Evolutionary conservation across 2,888 invertebrate species (phyloP).

Genomic region (Eupithecia subumbrata): DNA sequence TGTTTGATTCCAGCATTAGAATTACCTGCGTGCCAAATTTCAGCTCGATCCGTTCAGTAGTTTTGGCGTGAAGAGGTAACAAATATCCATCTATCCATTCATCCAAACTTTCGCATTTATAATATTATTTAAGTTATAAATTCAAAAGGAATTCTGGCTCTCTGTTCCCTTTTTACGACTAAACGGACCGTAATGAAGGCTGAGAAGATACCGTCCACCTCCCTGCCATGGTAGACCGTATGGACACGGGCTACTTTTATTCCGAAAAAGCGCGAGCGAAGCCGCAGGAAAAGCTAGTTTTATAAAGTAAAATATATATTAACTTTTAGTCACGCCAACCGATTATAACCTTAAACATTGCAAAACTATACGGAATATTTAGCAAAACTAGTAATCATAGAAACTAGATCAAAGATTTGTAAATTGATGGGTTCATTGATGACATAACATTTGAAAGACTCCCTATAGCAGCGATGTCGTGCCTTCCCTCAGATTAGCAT

Average conservation of each 20-base stretch:
- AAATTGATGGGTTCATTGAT: constrained; percentile 49
- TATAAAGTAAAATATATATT: neutral
- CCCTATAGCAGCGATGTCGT: constrained; percentile 60
- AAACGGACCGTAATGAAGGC: too few species aligned
- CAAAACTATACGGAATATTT: constrained; percentile 26
- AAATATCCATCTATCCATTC: too few species aligned
- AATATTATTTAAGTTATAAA: too few species aligned
- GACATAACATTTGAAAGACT: constrained; percentile 50
- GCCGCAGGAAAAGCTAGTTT: neutral
- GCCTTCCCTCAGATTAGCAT: constrained; percentile 73
- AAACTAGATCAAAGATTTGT: constrained; percentile 46
- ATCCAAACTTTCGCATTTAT: too few species aligned
- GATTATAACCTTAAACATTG: constrained; percentile 17
- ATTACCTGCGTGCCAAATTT: too few species aligned
- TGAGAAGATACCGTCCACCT: too few species aligned
- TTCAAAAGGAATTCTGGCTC: too few species aligned
- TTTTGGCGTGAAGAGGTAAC: too few species aligned
- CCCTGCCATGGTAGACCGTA: neutral
- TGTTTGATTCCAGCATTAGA: too few species aligned
- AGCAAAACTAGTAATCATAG: constrained; percentile 37
- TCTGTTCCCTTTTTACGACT: neutral
- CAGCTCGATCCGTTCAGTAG: too few species aligned
- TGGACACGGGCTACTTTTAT: neutral
- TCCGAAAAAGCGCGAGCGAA: neutral
- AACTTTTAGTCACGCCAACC: neutral